Conservation (phyloP, 1,140 invertebrate species). For the Paralvinella palmiformis region DNA sequence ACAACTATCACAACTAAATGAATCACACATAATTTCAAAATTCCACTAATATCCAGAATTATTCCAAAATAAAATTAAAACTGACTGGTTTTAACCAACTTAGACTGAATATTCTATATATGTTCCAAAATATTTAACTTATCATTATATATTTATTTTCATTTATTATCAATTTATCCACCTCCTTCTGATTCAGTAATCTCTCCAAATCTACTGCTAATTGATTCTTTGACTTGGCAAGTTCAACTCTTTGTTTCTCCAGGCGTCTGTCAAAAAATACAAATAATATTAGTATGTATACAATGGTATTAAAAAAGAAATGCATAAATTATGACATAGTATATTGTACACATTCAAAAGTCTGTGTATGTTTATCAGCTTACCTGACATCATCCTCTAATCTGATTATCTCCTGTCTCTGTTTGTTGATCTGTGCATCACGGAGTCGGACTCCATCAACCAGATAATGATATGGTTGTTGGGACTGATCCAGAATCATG, state of each 20-base stretch:
- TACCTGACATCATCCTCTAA: constrained; percentile 36
- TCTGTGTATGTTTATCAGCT: not conserved
- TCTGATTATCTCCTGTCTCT: constrained; percentile 34
- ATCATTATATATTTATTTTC: too few species aligned
- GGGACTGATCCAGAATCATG: constrained; percentile 39
- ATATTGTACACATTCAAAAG: not conserved
- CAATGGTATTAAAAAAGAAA: not conserved
- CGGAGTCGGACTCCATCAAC: constrained; percentile 41
- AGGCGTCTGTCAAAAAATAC: not conserved
- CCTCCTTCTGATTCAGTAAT: not conserved
- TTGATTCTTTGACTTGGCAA: not conserved
- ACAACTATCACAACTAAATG: too few species aligned
- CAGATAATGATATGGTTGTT: constrained; percentile 48
- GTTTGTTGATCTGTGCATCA: constrained; percentile 39
- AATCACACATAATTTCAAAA: too few species aligned
- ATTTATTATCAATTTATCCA: too few species aligned
- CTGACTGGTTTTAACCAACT: too few species aligned
- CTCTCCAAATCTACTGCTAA: not conserved
- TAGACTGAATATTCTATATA: too few species aligned
- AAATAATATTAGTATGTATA: not conserved
- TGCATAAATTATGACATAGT: not conserved
- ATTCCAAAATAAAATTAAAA: too few species aligned
- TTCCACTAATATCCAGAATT: too few species aligned
- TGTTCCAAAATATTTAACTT: too few species aligned
- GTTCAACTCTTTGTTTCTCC: not conserved